Conservation (phyloP, 2,888 invertebrate genomes). For the Spicauda simplicius region DNA sequence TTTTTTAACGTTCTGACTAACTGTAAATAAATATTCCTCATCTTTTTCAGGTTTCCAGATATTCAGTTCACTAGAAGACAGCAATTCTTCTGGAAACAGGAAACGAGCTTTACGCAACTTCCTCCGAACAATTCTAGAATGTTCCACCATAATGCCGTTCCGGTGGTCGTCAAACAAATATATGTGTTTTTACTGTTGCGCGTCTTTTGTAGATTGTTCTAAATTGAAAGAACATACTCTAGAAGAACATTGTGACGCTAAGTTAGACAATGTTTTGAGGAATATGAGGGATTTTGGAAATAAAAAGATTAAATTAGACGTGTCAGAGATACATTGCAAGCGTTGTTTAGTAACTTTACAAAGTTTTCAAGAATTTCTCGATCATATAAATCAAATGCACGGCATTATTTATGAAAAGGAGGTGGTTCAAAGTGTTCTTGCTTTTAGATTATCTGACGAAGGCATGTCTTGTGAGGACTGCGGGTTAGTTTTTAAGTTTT, state of each 20-base stretch:
- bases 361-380: constrained; percentile 51
- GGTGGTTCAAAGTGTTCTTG: constrained; percentile 45
- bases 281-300: constrained; percentile 38
- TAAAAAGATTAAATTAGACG: constrained; percentile 56
- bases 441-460: constrained; percentile 55
- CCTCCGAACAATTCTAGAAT: constrained; percentile 49
- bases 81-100: constrained; percentile 37
- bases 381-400: constrained; percentile 50
- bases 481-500: constrained; percentile 56
- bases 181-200: constrained; percentile 55
- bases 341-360: constrained; percentile 49
- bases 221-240: constrained; percentile 50
- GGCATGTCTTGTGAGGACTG: constrained; percentile 59
- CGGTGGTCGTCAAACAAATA: constrained; percentile 54
- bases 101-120: constrained; percentile 43
- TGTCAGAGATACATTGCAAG: constrained; percentile 57
- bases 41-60: constrained; percentile 36
- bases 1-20: too few species aligned
- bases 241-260: constrained; percentile 50
- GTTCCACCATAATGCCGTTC: constrained; percentile 54
- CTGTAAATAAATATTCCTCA: too few species aligned
- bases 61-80: constrained; percentile 38
- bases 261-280: constrained; percentile 48
- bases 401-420: constrained; percentile 44
- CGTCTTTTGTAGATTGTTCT: constrained; percentile 46